Percentiles rank a stretch among this genome's conserved stretches.
phyloP scores from a whole-genome alignment of 2,888 invertebrate species.

The Drosophila merina region DNA sequence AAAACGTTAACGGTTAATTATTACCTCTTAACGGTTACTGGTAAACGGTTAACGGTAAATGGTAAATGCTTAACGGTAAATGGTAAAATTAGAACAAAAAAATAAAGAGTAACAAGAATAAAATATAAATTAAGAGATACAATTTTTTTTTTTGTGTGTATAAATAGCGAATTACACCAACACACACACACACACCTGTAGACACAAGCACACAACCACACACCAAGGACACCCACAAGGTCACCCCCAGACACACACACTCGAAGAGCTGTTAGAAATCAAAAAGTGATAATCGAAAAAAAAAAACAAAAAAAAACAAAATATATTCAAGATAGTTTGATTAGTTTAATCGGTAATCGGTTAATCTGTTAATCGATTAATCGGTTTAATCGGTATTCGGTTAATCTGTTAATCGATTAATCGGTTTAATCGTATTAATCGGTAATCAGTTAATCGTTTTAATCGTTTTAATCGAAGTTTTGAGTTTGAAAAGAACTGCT shows the following conservation, averaged over 20 bases:
- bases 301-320: background rate
- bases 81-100: conserved; percentile 1
- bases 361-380: no score
- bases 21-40: no score
- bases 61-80: conserved; percentile 2
- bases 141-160: conserved; percentile 63
- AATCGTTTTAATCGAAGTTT: no score
- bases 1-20: no score
- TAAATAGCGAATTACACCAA: conserved; percentile 56
- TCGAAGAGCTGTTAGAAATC: conserved; percentile 39
- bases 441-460: no score
- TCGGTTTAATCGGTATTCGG: background rate
- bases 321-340: background rate
- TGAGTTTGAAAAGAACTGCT: conserved; percentile 6
- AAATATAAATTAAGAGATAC: conserved; percentile 17
- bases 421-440: no score
- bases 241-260: conserved; percentile 22
- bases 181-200: conserved; percentile 18
- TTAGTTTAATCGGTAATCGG: conserved; percentile 2
- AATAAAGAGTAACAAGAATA: background rate
- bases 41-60: no score
- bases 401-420: no score
- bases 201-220: conserved; percentile 15
- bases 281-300: conserved; percentile 37
- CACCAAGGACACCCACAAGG: background rate